Conservation (phyloP, 2,113 vertebrate genomes). For the Sturnira hondurensis region DNA sequence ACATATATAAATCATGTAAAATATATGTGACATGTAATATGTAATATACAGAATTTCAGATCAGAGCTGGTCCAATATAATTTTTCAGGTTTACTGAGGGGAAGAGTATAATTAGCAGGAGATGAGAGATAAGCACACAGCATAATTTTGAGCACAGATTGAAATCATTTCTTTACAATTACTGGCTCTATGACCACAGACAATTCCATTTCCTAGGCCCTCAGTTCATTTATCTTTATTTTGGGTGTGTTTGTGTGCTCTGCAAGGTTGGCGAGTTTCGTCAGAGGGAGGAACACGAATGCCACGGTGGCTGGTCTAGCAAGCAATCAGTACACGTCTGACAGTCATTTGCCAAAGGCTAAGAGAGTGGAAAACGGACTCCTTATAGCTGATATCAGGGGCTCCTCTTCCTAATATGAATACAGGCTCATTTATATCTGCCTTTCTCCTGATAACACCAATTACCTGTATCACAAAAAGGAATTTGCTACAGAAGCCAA, state of each 20-base stretch:
- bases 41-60: not conserved
- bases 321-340: accelerated
- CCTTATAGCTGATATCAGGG: not conserved
- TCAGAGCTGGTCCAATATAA: not conserved
- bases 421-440: not conserved
- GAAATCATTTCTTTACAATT: not conserved
- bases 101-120: not conserved
- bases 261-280: not conserved
- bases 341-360: not conserved
- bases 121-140: not conserved
- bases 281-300: not conserved
- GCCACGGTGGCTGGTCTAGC: not conserved
- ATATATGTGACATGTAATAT: not conserved
- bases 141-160: not conserved
- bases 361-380: not conserved
- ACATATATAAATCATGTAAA: too few relatives aligned
- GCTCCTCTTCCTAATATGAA: not conserved
- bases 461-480: not conserved
- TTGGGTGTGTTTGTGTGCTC: not conserved
- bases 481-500: not conserved
- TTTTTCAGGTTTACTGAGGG: not conserved
- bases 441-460: not conserved
- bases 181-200: not conserved
- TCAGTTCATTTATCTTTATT: not conserved
- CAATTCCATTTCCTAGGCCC: not conserved